Conservation (phyloP, 1,140 invertebrate genomes). For the Mizuhopecten yessoensis region DNA sequence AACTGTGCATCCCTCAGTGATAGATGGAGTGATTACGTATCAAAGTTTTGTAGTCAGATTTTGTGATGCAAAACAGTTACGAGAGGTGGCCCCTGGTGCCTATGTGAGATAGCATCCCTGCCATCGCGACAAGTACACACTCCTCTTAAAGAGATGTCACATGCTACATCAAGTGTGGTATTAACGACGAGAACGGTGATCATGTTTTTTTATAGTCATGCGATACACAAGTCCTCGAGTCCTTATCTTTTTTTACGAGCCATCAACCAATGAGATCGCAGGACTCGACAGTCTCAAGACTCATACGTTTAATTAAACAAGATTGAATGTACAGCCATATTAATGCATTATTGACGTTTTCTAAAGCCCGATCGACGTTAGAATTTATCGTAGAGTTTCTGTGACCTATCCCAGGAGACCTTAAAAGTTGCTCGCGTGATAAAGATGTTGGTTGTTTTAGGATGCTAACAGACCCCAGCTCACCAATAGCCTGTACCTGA, state of each 20-base stretch:
- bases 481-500: background rate
- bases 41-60: too few relatives aligned
- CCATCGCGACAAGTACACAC: background rate
- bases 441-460: background rate
- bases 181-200: constrained; percentile 6
- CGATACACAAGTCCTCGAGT: background rate
- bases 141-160: background rate
- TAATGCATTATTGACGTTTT: constrained; percentile 18
- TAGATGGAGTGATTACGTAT: too few relatives aligned
- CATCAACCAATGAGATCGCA: background rate
- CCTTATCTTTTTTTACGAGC: constrained; percentile 28
- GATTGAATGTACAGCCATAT: constrained; percentile 28
- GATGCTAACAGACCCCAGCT: background rate
- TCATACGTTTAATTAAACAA: constrained; percentile 19
- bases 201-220: constrained; percentile 39
- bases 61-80: too few relatives aligned
- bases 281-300: background rate
- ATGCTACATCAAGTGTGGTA: background rate
- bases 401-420: background rate
- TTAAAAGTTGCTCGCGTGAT: background rate
- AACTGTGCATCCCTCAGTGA: too few relatives aligned
- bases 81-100: too few relatives aligned
- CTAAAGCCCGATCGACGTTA: background rate
- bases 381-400: constrained; percentile 7
- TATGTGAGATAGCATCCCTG: too few relatives aligned